Evolutionary conservation across 2,888 invertebrate species (phyloP).

Genomic region (Oconnorella tubifera): DNA sequence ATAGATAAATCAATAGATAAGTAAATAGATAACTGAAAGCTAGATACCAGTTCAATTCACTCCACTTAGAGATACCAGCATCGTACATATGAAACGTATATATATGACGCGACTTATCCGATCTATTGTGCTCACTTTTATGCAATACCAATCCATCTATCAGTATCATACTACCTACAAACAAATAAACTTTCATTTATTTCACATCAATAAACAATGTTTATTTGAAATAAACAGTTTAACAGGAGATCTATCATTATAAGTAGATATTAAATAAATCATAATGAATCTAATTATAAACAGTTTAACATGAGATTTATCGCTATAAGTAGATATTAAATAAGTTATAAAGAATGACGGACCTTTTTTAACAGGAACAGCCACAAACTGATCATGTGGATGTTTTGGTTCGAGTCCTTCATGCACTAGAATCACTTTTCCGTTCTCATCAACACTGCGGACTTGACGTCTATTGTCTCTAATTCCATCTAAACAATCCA

Average conservation of each 20-base stretch:
- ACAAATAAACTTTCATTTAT: too few species aligned
- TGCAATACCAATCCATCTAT: conserved; percentile 92
- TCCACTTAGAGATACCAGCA: conserved; percentile 66
- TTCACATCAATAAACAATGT: neutral
- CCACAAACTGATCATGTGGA: conserved; percentile 68
- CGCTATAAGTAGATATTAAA: too few species aligned
- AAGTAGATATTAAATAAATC: neutral
- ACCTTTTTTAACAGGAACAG: conserved; percentile 83
- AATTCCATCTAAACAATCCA: conserved; percentile 49
- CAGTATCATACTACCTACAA: conserved; percentile 60
- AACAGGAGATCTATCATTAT: neutral
- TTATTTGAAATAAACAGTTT: neutral
- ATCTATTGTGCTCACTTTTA: conserved; percentile 81
- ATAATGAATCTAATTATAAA: too few species aligned
- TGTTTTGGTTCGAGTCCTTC: conserved; percentile 61
- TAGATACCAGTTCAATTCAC: conserved; percentile 26
- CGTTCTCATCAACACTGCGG: conserved; percentile 67
- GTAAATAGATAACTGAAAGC: too few species aligned
- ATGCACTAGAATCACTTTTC: conserved; percentile 57
- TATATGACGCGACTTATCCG: conserved; percentile 78
- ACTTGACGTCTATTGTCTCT: conserved; percentile 60
- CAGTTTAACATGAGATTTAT: too few species aligned
- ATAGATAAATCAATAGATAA: too few species aligned
- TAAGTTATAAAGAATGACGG: conserved; percentile 3
- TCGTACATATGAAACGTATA: conserved; percentile 95